Evolutionary conservation across 2,797 vertebrate species (phyloP).

Genomic region (Pagetopsis macropterus): DNA sequence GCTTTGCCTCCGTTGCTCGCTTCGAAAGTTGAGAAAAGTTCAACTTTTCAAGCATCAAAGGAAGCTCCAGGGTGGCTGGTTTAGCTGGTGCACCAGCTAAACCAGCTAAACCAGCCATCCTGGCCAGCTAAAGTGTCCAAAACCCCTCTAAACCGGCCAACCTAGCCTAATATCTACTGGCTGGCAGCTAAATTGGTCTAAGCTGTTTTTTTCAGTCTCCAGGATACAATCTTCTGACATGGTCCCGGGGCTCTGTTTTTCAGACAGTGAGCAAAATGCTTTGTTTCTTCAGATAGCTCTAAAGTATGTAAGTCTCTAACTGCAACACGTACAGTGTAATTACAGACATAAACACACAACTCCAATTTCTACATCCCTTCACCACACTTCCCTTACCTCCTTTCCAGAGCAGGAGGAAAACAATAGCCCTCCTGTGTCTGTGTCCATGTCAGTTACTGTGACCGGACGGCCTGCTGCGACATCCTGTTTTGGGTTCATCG

Average conservation of each 20-base stretch:
- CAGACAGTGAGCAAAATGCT: constrained; percentile 2
- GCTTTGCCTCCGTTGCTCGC: too few relatives aligned
- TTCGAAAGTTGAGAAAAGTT: too few relatives aligned
- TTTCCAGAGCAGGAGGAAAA: constrained; percentile 61
- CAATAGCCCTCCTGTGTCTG: constrained; percentile 72
- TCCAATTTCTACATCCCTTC: constrained; percentile 33
- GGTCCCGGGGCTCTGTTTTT: constrained; percentile 6
- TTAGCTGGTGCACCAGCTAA: too few relatives aligned
- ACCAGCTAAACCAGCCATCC: too few relatives aligned
- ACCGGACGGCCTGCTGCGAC: constrained; percentile 77
- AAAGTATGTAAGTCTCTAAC: constrained; percentile 13
- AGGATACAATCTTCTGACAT: constrained; percentile 11
- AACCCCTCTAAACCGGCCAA: too few relatives aligned
- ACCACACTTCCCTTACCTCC: constrained; percentile 49
- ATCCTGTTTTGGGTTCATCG: constrained; percentile 80
- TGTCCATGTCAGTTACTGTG: constrained; percentile 58
- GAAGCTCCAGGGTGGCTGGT: too few relatives aligned
- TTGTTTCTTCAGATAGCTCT: constrained; percentile 22
- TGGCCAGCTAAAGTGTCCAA: too few relatives aligned
- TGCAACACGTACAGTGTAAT: constrained; percentile 14
- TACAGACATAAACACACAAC: constrained; percentile 19
- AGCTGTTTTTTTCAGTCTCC: too few relatives aligned
- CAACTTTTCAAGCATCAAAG: too few relatives aligned
- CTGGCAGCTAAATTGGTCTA: too few relatives aligned
- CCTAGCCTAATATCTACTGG: too few relatives aligned